Conservation (phyloP, 2,888 invertebrate genomes). For the Agriopis marginaria region DNA sequence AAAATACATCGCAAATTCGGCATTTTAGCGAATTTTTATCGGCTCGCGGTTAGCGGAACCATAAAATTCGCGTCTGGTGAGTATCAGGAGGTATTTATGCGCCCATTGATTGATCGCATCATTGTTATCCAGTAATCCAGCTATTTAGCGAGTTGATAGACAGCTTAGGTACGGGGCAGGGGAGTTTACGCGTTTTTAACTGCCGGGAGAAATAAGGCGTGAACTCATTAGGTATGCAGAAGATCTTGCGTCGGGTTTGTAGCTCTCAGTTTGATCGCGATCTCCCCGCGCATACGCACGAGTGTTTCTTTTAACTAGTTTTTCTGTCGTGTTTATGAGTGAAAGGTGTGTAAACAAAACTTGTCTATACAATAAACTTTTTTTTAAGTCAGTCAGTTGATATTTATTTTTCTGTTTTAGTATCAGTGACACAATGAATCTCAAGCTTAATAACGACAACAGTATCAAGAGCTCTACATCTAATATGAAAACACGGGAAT, state of each 20-base stretch:
- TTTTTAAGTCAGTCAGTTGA: neutral
- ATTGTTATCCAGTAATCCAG: slow-evolving; percentile 63
- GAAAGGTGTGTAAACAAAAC: slow-evolving; percentile 58
- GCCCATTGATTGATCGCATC: slow-evolving; percentile 73
- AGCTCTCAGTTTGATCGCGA: slow-evolving; percentile 66
- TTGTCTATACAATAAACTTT: neutral
- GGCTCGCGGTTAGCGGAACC: slow-evolving; percentile 66
- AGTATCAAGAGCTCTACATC: slow-evolving; percentile 61
- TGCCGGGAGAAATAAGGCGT: slow-evolving; percentile 67
- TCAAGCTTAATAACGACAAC: slow-evolving; percentile 76
- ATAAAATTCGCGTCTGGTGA: slow-evolving; percentile 75
- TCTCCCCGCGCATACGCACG: slow-evolving; percentile 66
- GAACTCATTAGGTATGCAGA: slow-evolving; percentile 68
- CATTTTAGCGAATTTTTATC: slow-evolving; percentile 67
- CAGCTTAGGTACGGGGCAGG: slow-evolving; percentile 42
- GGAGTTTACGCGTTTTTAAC: slow-evolving; percentile 69
- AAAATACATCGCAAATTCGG: slow-evolving; percentile 59
- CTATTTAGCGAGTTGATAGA: slow-evolving; percentile 39
- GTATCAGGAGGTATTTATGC: slow-evolving; percentile 75
- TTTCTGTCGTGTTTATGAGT: slow-evolving; percentile 58
- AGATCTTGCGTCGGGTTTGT: slow-evolving; percentile 48
- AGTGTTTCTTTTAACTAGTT: neutral
- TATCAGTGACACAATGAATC: slow-evolving; percentile 69
- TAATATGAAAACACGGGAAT: slow-evolving; percentile 62
- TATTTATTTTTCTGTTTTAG: slow-evolving; percentile 48